Evolutionary conservation across 2,113 vertebrate genomes (phyloP).

Genomic region (Aythya baeri): DNA sequence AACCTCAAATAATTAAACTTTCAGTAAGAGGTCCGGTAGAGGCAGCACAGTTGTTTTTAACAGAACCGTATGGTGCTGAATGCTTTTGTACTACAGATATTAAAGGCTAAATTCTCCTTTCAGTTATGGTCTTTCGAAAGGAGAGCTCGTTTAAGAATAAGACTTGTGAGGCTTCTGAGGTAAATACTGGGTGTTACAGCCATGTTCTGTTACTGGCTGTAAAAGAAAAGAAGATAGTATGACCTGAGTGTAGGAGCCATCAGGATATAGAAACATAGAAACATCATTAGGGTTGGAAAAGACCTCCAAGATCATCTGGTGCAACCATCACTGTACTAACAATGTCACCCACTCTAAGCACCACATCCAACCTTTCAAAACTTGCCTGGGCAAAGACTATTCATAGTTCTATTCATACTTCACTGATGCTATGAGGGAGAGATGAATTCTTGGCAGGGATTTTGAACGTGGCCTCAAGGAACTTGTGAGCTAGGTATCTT

Average conservation of each 20-base stretch:
- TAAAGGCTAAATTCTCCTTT: background rate
- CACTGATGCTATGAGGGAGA: background rate
- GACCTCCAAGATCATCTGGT: no score
- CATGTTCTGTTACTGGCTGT: background rate
- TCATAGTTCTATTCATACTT: rapidly evolving
- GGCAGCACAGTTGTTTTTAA: background rate
- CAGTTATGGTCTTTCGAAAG: background rate
- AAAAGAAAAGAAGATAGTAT: background rate
- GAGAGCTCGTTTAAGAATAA: background rate
- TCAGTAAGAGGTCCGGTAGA: background rate
- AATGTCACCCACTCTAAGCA: no score
- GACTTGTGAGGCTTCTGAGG: background rate
- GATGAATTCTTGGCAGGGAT: background rate
- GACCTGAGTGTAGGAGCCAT: background rate
- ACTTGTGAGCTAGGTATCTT: no score
- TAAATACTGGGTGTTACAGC: background rate
- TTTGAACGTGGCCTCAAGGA: background rate
- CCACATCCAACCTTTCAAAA: background rate
- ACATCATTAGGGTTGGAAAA: no score
- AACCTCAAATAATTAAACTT: background rate
- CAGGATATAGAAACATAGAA: no score
- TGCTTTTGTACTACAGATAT: background rate
- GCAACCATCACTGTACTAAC: no score
- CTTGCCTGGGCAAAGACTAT: background rate
- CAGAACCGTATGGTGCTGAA: background rate